Base-by-base conservation (phyloP, 2,797 vertebrate genomes). In the Pagetopsis macropterus region DNA sequence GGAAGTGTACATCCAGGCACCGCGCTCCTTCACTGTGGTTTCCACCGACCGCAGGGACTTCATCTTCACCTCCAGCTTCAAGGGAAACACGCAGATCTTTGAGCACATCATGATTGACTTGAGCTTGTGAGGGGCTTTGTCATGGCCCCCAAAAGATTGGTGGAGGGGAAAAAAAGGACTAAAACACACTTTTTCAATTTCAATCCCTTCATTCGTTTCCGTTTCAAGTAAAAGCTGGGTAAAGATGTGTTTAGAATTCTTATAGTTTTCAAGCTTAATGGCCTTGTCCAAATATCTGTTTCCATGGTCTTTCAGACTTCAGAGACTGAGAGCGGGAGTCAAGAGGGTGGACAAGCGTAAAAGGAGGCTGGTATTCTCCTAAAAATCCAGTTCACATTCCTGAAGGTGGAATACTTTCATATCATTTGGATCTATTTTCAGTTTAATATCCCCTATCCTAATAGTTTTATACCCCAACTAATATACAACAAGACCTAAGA, bases 41-140 rank as follows among this genome's bases (percentile, higher is more conserved):
- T 97, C 97, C 84, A 99, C 97, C 0, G 96, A 97, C 84, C 95
- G 97, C 89, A 95, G 96, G 90, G 96, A 99, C 96, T 99, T 99
- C 89, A 92, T 99, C 81, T 99, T 99, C 62, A 95, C 97, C 7
- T 99, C 98, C 17, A 98, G 98, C 93, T 99, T 99, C 92, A 99
- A 99, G 93, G 98, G 97, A 71, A 97, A 95, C 89, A 99, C 97
- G 37, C 97, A 97, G 92, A 99, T 99, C 91, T 98, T 96, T 87
- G 97, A 99, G 89, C 98, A 99, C 75, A 92, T 98, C 61, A 90
- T 95, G 78, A 95, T 99, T 49, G 98, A 99, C 93, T 92, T 99
- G 88, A 99, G 97, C 91, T 95, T 95, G 89, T 93, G 87, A 95
- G 83, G 74, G 85, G 84, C 81, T 75, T 77, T 85, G 84, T 87